Base-by-base conservation (phyloP, 2,113 vertebrate species). In the Ammodytes dubius region DNA sequence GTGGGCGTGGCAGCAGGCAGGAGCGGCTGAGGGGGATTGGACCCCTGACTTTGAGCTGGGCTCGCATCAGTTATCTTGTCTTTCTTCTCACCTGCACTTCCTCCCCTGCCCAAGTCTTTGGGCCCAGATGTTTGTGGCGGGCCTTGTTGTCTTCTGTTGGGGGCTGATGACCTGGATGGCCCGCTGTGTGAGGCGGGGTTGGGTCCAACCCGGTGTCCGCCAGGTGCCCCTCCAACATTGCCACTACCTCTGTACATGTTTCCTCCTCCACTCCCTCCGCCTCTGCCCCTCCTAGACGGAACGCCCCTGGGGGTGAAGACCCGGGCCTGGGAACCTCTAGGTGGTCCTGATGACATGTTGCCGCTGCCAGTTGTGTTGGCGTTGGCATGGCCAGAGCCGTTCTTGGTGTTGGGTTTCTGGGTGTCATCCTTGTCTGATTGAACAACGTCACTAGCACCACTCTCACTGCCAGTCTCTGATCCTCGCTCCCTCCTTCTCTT, bases 301-400 rank as follows among this genome's bases (percentile, higher is more conserved):
- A 98, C 96, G 0, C 97, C 97, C 17, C 97, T 94, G 2, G 97
- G 97, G 9, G 97, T 98, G 81, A 98, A 98, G n/a, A 97, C 95
- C 2, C 97, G 94, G 4, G 96, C 95, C 94, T 77, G 97, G 87
- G 81, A 87, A 37, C 90, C 88, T 86, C 94, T 93, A 15, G 90
- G 76, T 6, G 94, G 93, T 17, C 87, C 93, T 3, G 90, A 87
- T 37, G 88, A 84, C n/a, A 87, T 42, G 13, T 64, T 64, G 15
- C 77, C 54, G 6, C 86, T 52, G 74, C 69, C 15, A 52, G 45
- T 5, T 79, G 92, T 60, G 61, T 37, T 83, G 40, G 35, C 86
- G 61, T 37, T 83, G 40, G 35, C 86, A 65, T 76, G 95, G 76
- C 77, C 92, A 53, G 69, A 60, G 58, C 93, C 93, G 35, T 93